Base-by-base conservation (phyloP, 2,797 vertebrate species). In the Arrhamphus sclerolepis region DNA sequence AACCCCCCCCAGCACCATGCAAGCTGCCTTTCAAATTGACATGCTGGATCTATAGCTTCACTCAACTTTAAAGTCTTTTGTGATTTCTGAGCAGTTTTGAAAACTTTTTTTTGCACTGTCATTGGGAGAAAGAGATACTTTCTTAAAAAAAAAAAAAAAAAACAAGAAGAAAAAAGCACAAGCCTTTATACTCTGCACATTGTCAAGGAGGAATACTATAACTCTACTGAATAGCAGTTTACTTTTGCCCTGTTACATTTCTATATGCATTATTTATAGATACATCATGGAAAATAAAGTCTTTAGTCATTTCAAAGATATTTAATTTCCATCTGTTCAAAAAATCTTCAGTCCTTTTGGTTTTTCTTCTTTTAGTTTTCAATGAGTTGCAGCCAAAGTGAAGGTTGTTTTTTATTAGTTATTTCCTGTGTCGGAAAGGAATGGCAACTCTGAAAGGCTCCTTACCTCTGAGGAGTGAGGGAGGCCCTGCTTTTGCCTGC, bases 21-120 rank as follows among this genome's bases (percentile, higher is more conserved):
- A 70, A 79, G 66, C 72, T 14, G 78, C 62, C 66, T 83, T 53
- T 62, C 70, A 86, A 83, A 86, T 84, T 88, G 87, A 70, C 81
- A 87, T 81, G 64, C 87, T 70, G 81, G 70, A 80, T 86, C 77
- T 51, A 70, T 84, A 66, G 58, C 76, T 74, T 74, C 77, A 68
- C 68, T 80, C 75, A 66, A 81, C 82, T 75, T 49, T 62, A 87
- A 80, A 76, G 65, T 70, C 67, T 83, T 83, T 79, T 80, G 76
- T 77, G 71, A 51, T 78, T 81, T 76, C 64, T 84, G 85, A 83
- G 62, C 50, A 68, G 73, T 88, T 81, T 84, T 69, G 83, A 84
- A 88, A 81, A 52, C 74, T 86, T 80, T 57, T 68, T 74, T 31
- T 65, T 46, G 48, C 70, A 68, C 59, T 87, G 84, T 77, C 75